These are phyloP conservation scores for Pituophis catenifer DNA, from an alignment of 2,113 vertebrate species.

Conservation along the genomic window DNA sequence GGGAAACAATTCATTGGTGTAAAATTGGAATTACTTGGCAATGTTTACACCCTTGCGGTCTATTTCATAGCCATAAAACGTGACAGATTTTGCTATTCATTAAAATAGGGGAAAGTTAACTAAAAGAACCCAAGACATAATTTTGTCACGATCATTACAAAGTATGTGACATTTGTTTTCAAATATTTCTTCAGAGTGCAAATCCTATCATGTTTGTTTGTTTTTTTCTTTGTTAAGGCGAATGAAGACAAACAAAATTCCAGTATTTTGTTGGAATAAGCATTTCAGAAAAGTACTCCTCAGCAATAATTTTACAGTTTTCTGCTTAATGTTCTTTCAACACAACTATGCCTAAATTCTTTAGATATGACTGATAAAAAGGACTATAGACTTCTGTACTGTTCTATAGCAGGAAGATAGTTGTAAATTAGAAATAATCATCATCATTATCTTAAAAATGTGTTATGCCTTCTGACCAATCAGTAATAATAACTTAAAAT, in stretches of 20 bases:
- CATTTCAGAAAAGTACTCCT: background rate
- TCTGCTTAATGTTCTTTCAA: background rate
- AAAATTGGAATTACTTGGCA: conserved; percentile 1
- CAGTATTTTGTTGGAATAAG: background rate
- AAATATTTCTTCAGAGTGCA: background rate
- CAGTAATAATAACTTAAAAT: background rate
- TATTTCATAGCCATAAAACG: background rate
- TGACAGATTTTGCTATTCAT: conserved; percentile 19
- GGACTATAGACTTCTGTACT: background rate
- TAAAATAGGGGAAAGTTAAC: conserved; percentile 6
- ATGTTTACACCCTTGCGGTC: background rate
- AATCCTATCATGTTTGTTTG: background rate
- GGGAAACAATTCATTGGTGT: background rate
- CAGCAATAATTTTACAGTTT: background rate
- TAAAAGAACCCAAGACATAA: background rate
- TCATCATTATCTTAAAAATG: background rate
- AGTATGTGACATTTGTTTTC: background rate
- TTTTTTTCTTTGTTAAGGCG: too few relatives aligned
- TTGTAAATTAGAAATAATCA: background rate
- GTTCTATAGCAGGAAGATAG: background rate
- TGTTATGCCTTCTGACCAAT: background rate
- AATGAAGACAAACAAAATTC: background rate
- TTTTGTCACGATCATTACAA: background rate
- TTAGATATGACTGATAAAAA: background rate
- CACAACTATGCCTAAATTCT: background rate